Evolutionary conservation across 2,888 invertebrate species (phyloP), one percentile per base, ranked within the genome.

Genomic region (Himalopsyche japonica): DNA sequence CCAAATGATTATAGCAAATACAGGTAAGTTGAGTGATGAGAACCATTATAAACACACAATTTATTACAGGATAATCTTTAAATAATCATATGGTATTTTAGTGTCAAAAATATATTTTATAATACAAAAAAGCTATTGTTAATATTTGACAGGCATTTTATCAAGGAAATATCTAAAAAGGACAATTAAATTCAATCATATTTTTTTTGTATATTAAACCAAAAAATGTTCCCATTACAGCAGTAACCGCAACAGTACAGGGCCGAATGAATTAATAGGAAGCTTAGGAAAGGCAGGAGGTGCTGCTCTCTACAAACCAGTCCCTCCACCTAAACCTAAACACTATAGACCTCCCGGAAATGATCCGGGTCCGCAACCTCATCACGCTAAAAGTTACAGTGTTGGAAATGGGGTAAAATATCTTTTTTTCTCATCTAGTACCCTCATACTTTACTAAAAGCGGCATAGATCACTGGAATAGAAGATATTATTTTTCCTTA

Each of bases 311-410:
- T 97, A 97, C 91, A 98, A 97, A 90, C 98, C 98, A 0, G 95
- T 98, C 82, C 98, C 98, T 64, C 98, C 98, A 37, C 98, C 98
- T 10, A 98, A 98, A 89, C 98, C 98, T 77, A 97, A 97, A 89
- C 97, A 97, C 91, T 98, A 97, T 90, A 94, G 97, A 76, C 97
- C 97, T 49, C 95, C 95, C 0, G 91, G 93, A 84, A 91, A 91
- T 86, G 89, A 88, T 30, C 87, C 88, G 3, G 88, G 87, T n/a
- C 89, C 88, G 84, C 86, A 89, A 82, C 91, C 91, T 86, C 92
- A 92, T 79, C 92, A 92, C 85, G 89, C 92, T 12, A 92, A 92
- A 87, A 92, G 91, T 80, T 92, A 91, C 87, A 92, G 92, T 37
- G 90, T 91, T 82, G 89, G 91, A 86, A 88, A 93, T 89, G 93